These are phyloP conservation scores for Sarcophaga subvicina DNA, from an alignment of 2,888 invertebrate genomes.

Conservation along the genomic window DNA sequence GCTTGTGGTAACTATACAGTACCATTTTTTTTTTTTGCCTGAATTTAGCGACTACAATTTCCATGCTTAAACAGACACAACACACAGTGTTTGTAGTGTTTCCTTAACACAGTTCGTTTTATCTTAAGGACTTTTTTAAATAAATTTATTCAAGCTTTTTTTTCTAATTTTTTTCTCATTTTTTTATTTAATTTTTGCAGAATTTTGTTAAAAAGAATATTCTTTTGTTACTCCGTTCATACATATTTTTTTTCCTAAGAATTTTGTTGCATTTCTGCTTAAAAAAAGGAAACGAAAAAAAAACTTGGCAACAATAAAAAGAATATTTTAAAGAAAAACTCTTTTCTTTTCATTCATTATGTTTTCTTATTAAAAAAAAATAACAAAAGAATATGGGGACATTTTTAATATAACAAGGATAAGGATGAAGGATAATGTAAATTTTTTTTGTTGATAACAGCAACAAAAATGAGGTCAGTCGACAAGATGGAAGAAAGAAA, in stretches of 20 bases:
- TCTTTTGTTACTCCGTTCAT: conserved; percentile 29
- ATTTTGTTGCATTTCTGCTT: neutral
- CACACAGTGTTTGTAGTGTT: conserved; percentile 46
- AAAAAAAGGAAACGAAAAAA: neutral
- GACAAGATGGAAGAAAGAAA: neutral
- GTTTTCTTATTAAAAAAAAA: neutral
- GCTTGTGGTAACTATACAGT: too few relatives aligned
- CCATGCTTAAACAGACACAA: neutral
- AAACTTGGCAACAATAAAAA: conserved; percentile 37
- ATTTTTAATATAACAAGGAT: neutral
- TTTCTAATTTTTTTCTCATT: neutral
- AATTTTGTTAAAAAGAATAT: conserved; percentile 16
- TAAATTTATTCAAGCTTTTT: neutral
- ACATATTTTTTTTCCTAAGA: conserved; percentile 3
- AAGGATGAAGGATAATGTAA: conserved; percentile 11
- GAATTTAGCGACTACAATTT: neutral
- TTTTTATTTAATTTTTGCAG: neutral
- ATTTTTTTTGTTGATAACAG: conserved; percentile 4
- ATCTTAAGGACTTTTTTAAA: neutral
- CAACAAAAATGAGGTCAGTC: conserved; percentile 22
- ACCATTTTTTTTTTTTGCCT: too few relatives aligned
- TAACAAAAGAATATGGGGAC: neutral
- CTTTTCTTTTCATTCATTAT: conserved; percentile 18
- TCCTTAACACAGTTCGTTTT: conserved; percentile 57
- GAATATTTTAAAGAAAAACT: conserved; percentile 30